phyloP scores from a whole-genome alignment of 2,888 invertebrate genomes.

The Agriopis aurantiaria region DNA sequence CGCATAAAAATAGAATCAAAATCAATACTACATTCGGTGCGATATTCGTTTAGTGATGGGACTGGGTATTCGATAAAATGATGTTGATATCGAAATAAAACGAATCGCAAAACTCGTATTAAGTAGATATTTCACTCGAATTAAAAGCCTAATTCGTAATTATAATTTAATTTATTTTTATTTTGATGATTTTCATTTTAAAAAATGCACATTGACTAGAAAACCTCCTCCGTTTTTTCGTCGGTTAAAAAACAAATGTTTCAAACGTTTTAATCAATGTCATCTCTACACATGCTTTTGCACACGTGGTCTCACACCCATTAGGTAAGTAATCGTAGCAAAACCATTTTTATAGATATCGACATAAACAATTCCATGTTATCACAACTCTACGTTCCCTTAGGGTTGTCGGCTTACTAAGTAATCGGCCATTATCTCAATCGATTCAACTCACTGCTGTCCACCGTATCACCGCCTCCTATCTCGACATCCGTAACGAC shows the following conservation, averaged over 20 bases:
- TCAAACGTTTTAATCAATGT: too few relatives aligned
- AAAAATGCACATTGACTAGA: too few relatives aligned
- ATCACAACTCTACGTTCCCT: constrained; percentile 56
- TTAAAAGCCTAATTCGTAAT: too few relatives aligned
- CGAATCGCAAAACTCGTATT: neutral
- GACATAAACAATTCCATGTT: constrained; percentile 5
- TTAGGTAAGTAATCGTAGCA: neutral
- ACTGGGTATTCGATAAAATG: constrained; percentile 10
- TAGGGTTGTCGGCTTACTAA: constrained; percentile 73
- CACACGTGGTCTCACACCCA: too few relatives aligned
- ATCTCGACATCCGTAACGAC: constrained; percentile 25
- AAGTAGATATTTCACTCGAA: too few relatives aligned
- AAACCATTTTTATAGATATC: constrained; percentile 1
- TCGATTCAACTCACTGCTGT: constrained; percentile 61
- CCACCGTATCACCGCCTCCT: constrained; percentile 38
- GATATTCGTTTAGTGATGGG: constrained; percentile 61
- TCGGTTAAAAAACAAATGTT: too few relatives aligned
- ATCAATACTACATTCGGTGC: constrained; percentile 72
- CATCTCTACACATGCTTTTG: too few relatives aligned
- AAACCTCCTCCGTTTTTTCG: too few relatives aligned
- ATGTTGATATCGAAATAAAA: constrained; percentile 38
- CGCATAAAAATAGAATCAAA: constrained; percentile 73
- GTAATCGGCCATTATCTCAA: constrained; percentile 77
- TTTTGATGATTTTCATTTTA: too few relatives aligned
- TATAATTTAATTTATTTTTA: too few relatives aligned